Conservation (phyloP, 1,140 invertebrate species). For the Palaemon carinicauda region DNA sequence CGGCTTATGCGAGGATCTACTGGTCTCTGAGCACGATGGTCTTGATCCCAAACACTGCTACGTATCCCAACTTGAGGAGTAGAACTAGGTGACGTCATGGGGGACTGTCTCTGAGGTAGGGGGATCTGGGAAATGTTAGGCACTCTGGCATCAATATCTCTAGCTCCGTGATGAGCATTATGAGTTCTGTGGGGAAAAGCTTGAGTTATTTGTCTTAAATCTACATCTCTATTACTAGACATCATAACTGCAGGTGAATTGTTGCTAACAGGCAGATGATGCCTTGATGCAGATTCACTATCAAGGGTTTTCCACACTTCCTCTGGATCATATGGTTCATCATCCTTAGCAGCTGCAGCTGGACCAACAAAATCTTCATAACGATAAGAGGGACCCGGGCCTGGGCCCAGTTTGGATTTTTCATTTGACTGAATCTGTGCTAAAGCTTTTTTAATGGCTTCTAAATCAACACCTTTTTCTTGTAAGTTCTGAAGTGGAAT, state of each 20-base stretch:
- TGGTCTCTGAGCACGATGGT: not conserved
- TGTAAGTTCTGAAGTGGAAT: constrained; percentile 40
- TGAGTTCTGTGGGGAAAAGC: too few relatives aligned
- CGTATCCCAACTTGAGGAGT: not conserved
- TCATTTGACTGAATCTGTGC: constrained; percentile 36
- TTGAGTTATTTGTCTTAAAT: constrained; percentile 1
- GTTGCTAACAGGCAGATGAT: not conserved
- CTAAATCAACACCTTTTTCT: constrained; percentile 43
- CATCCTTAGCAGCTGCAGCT: constrained; percentile 22
- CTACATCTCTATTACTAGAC: not conserved
- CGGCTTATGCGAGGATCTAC: not conserved
- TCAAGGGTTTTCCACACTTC: constrained; percentile 44
- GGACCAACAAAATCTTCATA: constrained; percentile 51
- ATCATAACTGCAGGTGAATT: not conserved
- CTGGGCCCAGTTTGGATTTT: not conserved
- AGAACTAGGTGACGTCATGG: not conserved
- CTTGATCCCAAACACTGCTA: constrained; percentile 9
- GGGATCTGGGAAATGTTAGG: not conserved
- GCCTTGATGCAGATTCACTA: not conserved
- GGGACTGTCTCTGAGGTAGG: not conserved
- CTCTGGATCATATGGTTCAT: constrained; percentile 50
- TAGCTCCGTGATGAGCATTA: too few relatives aligned
- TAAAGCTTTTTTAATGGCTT: constrained; percentile 43
- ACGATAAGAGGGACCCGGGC: constrained; percentile 31
- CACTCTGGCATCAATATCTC: not conserved